phyloP scores from a whole-genome alignment of 2,797 vertebrate genomes.

The Melanotaenia trifasciata region DNA sequence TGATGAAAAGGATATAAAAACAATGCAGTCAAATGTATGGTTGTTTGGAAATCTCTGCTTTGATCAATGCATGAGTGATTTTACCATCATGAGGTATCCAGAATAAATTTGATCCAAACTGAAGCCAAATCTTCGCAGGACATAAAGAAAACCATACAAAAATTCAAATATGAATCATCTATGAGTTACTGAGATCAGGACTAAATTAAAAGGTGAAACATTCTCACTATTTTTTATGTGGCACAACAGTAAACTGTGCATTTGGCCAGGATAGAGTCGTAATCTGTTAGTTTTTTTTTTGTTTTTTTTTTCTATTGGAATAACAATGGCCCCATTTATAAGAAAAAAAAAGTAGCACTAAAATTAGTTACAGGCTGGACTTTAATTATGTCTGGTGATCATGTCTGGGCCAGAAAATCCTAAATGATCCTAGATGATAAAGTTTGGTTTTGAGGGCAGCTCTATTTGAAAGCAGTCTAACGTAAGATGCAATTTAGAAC shows the following conservation, averaged over 20 bases:
- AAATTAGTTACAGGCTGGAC: constrained; percentile 16
- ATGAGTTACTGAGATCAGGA: constrained; percentile 10
- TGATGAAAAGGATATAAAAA: constrained; percentile 5
- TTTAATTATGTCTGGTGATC: constrained; percentile 13
- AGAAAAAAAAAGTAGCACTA: constrained; percentile 14
- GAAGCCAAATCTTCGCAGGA: constrained; percentile 1
- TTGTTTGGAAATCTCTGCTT: constrained; percentile 12
- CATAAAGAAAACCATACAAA: background rate
- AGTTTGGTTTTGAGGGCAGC: constrained; percentile 15
- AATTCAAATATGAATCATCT: background rate
- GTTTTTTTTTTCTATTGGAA: constrained; percentile 6
- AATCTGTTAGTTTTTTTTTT: constrained; percentile 19
- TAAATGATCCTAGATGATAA: constrained; percentile 6
- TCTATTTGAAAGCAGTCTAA: constrained; percentile 27
- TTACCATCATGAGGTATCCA: background rate
- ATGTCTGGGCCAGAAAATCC: constrained; percentile 31
- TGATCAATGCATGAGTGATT: constrained; percentile 5
- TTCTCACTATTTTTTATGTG: constrained; percentile 12
- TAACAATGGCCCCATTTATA: constrained; percentile 21
- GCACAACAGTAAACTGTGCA: background rate
- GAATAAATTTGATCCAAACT: constrained; percentile 10
- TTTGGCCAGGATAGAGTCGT: constrained; percentile 30
- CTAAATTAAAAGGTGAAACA: constrained; percentile 18
- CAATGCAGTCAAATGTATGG: background rate
- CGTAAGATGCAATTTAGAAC: constrained; percentile 25